phyloP scores from a whole-genome alignment of 2,797 vertebrate species.

The Falco rusticolus region DNA sequence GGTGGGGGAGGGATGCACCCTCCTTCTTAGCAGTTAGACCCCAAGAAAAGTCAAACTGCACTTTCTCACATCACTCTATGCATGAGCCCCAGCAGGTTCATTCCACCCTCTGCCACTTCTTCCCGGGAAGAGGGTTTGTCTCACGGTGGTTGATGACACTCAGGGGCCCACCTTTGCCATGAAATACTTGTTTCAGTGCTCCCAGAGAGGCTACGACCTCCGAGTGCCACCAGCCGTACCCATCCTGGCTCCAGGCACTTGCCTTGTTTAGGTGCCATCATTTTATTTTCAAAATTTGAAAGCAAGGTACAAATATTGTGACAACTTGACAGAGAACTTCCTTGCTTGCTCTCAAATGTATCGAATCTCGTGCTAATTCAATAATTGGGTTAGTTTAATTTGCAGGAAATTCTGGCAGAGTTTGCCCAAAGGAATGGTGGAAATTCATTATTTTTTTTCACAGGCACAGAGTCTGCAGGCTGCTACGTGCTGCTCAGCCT shows the following conservation, averaged over 20 bases:
- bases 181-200: rapidly evolving
- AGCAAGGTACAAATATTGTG: neutral
- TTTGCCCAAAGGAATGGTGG: neutral
- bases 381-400: neutral
- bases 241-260: neutral
- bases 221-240: neutral
- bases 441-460: neutral
- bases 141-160: rapidly evolving
- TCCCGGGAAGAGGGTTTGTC: neutral
- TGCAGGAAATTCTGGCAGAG: neutral
- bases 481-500: neutral
- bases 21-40: neutral
- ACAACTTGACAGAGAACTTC: neutral
- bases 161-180: neutral
- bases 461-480: neutral
- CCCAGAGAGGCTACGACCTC: neutral
- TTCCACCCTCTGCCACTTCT: neutral
- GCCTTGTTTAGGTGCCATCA: rapidly evolving
- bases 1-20: neutral
- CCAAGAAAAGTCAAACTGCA: neutral
- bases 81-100: rapidly evolving
- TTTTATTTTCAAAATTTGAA: neutral
- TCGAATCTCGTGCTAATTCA: neutral
- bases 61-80: rapidly evolving
- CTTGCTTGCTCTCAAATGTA: neutral